Conservation (phyloP, 2,113 vertebrate species). For the Rattus rattus region DNA sequence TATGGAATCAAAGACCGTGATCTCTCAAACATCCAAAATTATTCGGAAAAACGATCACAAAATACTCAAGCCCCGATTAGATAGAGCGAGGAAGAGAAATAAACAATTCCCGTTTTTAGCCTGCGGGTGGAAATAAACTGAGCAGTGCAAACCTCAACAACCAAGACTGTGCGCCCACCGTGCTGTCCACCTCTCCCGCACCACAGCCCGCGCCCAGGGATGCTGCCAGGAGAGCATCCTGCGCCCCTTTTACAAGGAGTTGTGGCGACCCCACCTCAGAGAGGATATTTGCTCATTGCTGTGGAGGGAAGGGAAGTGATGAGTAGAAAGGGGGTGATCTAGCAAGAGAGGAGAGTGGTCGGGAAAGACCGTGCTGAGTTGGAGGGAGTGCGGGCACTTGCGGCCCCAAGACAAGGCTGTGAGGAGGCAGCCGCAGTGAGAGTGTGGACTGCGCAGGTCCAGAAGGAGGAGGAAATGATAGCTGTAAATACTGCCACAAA, state of each 20-base stretch:
- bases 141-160: slow-evolving; percentile 88
- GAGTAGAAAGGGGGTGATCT: slow-evolving; percentile 53
- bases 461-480: slow-evolving; percentile 63
- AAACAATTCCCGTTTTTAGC: slow-evolving; percentile 52
- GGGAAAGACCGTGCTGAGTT: neutral
- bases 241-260: slow-evolving; percentile 90
- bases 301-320: slow-evolving; percentile 75
- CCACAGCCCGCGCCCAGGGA: slow-evolving; percentile 89
- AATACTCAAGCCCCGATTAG: neutral
- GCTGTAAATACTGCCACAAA: slow-evolving; percentile 44
- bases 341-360: slow-evolving; percentile 16
- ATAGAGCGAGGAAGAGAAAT: neutral
- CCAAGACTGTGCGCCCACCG: slow-evolving; percentile 76
- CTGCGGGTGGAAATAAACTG: slow-evolving; percentile 46
- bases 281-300: slow-evolving; percentile 25
- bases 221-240: slow-evolving; percentile 84
- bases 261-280: slow-evolving; percentile 90
- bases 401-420: neutral
- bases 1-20: neutral
- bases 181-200: slow-evolving; percentile 86
- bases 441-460: neutral
- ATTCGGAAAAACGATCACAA: neutral
- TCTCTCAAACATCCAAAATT: neutral
- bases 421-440: neutral
- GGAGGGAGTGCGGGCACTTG: slow-evolving; percentile 24